phyloP scores from a whole-genome alignment of 2,888 invertebrate genomes.

The Drepana falcataria region DNA sequence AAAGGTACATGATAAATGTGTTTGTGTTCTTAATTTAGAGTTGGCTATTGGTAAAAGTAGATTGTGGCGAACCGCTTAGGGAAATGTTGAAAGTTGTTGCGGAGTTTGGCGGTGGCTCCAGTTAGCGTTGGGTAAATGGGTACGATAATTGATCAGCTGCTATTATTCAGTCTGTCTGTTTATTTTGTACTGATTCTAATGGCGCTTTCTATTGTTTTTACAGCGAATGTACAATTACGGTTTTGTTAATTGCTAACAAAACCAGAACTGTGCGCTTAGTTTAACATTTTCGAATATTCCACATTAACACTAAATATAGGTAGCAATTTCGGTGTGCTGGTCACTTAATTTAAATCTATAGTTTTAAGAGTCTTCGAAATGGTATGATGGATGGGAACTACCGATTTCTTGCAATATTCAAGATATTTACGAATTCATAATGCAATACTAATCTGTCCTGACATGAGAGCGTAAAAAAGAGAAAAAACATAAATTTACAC shows the following conservation, averaged over 20 bases:
- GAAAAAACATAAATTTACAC: too few species aligned
- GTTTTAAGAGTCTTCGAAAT: too few species aligned
- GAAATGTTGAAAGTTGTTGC: slow-evolving; percentile 35
- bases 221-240: background rate
- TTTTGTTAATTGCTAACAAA: background rate
- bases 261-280: background rate
- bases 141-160: slow-evolving; percentile 34
- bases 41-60: slow-evolving; percentile 40
- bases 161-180: slow-evolving; percentile 10
- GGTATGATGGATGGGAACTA: too few species aligned
- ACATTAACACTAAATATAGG: too few species aligned
- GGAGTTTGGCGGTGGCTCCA: slow-evolving; percentile 29
- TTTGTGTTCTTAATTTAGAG: slow-evolving; percentile 46
- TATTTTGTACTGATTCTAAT: background rate
- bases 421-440: too few species aligned
- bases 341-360: too few species aligned
- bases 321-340: too few species aligned
- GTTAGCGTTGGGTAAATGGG: slow-evolving; percentile 31
- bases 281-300: too few species aligned
- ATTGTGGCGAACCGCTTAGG: slow-evolving; percentile 28
- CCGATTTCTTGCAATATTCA: too few species aligned
- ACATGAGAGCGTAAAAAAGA: too few species aligned
- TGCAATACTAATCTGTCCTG: too few species aligned
- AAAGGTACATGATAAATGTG: slow-evolving; percentile 60
- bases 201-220: background rate